A percentile compares a stretch with the other conserved stretches of the same genome.
phyloP scores from a whole-genome alignment of 2,797 vertebrate genomes.

The Huso huso region DNA sequence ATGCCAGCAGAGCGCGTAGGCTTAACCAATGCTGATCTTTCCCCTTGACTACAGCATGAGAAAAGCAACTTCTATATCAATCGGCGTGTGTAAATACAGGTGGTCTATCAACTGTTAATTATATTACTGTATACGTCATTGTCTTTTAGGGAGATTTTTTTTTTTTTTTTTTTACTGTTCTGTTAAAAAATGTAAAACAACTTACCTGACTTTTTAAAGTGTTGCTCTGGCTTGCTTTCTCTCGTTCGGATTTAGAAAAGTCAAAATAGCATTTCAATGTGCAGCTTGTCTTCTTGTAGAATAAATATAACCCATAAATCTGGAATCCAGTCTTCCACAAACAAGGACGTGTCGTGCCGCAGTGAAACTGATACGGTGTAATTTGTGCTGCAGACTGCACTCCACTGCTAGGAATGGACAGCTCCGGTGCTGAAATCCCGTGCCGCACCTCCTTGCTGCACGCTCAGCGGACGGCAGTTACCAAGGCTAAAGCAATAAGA shows the following conservation, averaged over 20 bases:
- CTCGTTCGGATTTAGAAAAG: slow-evolving; percentile 38
- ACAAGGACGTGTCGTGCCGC: not conserved
- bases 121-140: not conserved
- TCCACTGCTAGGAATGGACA: slow-evolving; percentile 40
- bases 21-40: no score
- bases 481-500: no score
- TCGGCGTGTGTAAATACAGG: no score
- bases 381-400: slow-evolving; percentile 20
- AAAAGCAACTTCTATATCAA: no score
- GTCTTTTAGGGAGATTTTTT: no score
- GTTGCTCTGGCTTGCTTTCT: slow-evolving; percentile 35
- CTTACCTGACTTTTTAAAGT: slow-evolving; percentile 40
- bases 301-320: slow-evolving; percentile 1
- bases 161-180: no score
- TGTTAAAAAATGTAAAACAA: slow-evolving; percentile 15
- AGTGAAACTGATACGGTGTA: slow-evolving; percentile 5
- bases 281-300: slow-evolving; percentile 25
- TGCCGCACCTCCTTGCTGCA: not conserved
- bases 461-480: slow-evolving; percentile 1
- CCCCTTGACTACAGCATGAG: no score
- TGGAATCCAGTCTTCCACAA: slow-evolving; percentile 3
- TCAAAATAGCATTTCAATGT: slow-evolving; percentile 57
- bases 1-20: no score
- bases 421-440: slow-evolving; percentile 64
- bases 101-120: not conserved